phyloP scores from a whole-genome alignment of 2,797 vertebrate species.

The Oryzias sinensis region DNA sequence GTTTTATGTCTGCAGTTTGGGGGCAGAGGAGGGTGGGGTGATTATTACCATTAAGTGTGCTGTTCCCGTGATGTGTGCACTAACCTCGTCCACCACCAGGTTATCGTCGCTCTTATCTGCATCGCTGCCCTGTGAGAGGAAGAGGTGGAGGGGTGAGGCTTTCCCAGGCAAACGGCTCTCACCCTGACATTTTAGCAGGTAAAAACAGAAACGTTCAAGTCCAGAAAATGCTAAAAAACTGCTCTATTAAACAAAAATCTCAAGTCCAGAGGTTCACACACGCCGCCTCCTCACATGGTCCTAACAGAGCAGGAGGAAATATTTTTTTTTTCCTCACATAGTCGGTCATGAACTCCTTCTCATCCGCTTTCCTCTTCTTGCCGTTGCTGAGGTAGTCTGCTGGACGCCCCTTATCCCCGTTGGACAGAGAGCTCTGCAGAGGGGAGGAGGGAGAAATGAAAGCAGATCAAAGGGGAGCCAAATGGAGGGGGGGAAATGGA shows the following conservation, averaged over 20 bases:
- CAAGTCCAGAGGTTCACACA: slow-evolving; percentile 4
- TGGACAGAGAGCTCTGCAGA: slow-evolving; percentile 85
- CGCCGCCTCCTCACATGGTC: slow-evolving; percentile 1
- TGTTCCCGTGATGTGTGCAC: slow-evolving; percentile 68
- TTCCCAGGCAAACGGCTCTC: slow-evolving; percentile 4
- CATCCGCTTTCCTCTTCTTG: slow-evolving; percentile 91
- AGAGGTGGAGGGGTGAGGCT: slow-evolving; percentile 37
- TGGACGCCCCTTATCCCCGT: slow-evolving; percentile 85
- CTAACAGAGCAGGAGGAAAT: slow-evolving; percentile 18
- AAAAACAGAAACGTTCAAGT: too few species aligned
- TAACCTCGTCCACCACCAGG: slow-evolving; percentile 90
- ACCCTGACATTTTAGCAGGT: neutral
- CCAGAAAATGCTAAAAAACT: too few species aligned
- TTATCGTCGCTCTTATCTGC: slow-evolving; percentile 91
- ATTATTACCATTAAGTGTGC: slow-evolving; percentile 45
- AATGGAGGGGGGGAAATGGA: slow-evolving; percentile 6
- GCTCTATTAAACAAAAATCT: slow-evolving; percentile 4
- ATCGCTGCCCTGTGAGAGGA: slow-evolving; percentile 82
- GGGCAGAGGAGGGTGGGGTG: slow-evolving; percentile 17
- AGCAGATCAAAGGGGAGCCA: slow-evolving; percentile 1
- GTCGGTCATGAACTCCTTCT: slow-evolving; percentile 89
- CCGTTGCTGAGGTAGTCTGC: slow-evolving; percentile 89
- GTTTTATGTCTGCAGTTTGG: slow-evolving; percentile 9
- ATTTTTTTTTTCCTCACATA: slow-evolving; percentile 80
- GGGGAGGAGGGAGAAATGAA: slow-evolving; percentile 9